Base-by-base conservation (phyloP, 2,888 invertebrate genomes). In the Pristionchus arcanus region DNA sequence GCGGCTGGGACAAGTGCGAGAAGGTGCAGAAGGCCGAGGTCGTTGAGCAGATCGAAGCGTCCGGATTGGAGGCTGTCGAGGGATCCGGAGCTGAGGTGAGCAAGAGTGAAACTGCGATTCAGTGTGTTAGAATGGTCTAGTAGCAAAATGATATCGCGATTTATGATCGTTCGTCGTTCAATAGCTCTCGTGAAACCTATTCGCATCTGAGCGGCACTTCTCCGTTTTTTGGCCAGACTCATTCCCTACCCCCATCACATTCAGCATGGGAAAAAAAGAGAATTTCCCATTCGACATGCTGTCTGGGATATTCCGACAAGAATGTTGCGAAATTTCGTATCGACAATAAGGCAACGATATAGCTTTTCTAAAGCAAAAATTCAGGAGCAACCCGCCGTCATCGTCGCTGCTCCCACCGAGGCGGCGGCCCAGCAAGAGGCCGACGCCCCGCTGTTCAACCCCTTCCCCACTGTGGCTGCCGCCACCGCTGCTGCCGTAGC, bases 71-170 rank as follows among this genome's bases (percentile, higher is more conserved):
- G 49, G 28, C 66, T 28, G 88, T 88, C 5, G 88, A 88, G 74
- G 88, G 88, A 88, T 88, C 88, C 11, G 86, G 86, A 86, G 87
- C 31, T 19, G 87, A 87, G 68, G 68, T 49, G n/a, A 66, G n/a
- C 0, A 59, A 16, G 13, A 3, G 13, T 16, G 13, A 25, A 59
- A 55, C 16, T 21, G 59, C 9, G 49, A 49, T 42, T 42, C 42
- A 42, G 9, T 42, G 42, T 3, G 42, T 42, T 42, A 42, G 5
- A 3, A 42, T 42, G 3, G 42, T 5, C 42, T 42, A 42, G 42
- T 9, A 3, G 42, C 42, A 9, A 3, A 42, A 42, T n/a, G 37
- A 37, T 0, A 25, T 15, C 28, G n/a, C n/a, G n/a, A n/a, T n/a
- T n/a, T n/a, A n/a, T n/a, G n/a, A n/a, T n/a, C n/a, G n/a, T n/a